Base-by-base conservation (phyloP, 2,888 invertebrate species). In the Nebria brevicollis region DNA sequence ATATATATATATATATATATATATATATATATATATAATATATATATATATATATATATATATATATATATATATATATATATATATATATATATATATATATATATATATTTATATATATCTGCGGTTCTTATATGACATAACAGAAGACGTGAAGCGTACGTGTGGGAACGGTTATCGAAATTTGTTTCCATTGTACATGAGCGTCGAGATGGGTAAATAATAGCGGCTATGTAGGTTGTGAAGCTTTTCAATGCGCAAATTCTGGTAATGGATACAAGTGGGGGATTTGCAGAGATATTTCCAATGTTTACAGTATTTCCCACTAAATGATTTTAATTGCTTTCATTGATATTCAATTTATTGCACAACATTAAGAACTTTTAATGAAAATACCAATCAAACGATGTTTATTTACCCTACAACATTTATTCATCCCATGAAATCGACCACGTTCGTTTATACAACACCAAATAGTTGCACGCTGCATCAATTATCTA, bases 321-420 rank as follows among this genome's bases (percentile, higher is more conserved):
- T 73, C 74, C 68, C 65, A 66, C 78, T 78, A 77, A 77, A 20
- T 77, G 66, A 78, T 78, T 68, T 78, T 78, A 78, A 78, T 66
- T 74, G 78, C 78, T 78, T 78, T n/a, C 74, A 73, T 78, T 74
- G 78, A 64, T 77, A 77, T 77, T 77, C 54, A 54, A 54, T 54
- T 54, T 54, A 54, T 54, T 54, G 54, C 54, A 54, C 54, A 54
- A 13, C 54, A 54, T 54, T 54, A 54, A 54, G 54, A 54, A 54
- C 6, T 8, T 13, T 54, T 54, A 54, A 54, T 54, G 54, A 54
- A 54, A 54, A 54, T 54, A 54, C 13, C 54, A 13, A 11, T 54
- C 13, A 8, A 54, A 54, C 13, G 8, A 8, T 54, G 13, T 54
- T 54, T 54, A 54, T 54, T 54, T 54, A 54, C 8, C 54, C 54